A percentile compares a stretch with the other conserved stretches of the same genome.
Conservation (phyloP, 2,888 invertebrate genomes). For the Teleiodes luculella region DNA sequence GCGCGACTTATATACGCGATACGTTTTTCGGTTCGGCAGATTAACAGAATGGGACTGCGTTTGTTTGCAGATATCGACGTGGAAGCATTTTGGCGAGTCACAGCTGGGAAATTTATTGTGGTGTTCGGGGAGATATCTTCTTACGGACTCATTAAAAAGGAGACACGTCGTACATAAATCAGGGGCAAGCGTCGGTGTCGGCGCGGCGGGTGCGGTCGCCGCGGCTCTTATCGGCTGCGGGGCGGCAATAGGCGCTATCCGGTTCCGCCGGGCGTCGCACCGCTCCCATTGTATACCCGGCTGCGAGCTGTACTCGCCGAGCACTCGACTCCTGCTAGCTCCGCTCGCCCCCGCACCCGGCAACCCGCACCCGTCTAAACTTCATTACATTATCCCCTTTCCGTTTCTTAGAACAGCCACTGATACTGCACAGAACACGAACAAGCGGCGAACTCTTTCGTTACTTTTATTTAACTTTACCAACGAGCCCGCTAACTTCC, state of each 20-base stretch:
- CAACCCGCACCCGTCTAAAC: constrained; percentile 54
- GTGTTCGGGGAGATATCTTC: constrained; percentile 73
- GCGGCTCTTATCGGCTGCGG: constrained; percentile 60
- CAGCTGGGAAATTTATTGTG: constrained; percentile 71
- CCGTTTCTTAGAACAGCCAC: constrained; percentile 46
- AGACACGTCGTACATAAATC: constrained; percentile 78
- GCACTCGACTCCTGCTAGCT: neutral
- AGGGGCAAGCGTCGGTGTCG: constrained; percentile 40
- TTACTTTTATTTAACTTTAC: constrained; percentile 22
- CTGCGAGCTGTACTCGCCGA: no score
- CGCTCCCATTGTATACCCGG: constrained; percentile 62
- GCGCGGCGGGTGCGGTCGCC: constrained; percentile 28
- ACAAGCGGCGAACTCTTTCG: constrained; percentile 19
- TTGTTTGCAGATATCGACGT: constrained; percentile 75
- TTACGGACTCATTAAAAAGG: constrained; percentile 78
- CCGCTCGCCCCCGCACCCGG: constrained; percentile 31
- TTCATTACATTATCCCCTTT: constrained; percentile 62
- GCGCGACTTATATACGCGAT: constrained; percentile 72
- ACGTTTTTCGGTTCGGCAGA: constrained; percentile 64
- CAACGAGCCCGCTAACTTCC: constrained; percentile 16
- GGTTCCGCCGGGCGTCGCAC: constrained; percentile 67
- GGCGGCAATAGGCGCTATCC: constrained; percentile 77
- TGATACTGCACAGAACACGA: constrained; percentile 25
- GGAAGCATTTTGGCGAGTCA: constrained; percentile 69
- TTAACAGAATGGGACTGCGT: constrained; percentile 70